Base-by-base conservation (phyloP, 2,113 vertebrate genomes). In the Micromys minutus region DNA sequence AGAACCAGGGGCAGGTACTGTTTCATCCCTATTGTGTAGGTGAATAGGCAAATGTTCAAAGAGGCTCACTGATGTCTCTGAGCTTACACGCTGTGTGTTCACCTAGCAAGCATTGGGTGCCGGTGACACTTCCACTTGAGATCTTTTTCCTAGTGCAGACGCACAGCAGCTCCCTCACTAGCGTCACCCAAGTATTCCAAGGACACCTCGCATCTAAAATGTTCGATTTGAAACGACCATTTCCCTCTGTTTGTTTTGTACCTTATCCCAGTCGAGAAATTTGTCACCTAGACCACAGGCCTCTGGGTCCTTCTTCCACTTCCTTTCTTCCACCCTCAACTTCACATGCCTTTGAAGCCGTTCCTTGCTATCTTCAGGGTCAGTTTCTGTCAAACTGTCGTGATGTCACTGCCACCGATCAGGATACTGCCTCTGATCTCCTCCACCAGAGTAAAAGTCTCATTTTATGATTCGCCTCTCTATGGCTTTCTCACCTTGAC, bases 171-270 rank as follows among this genome's bases (percentile, higher is more conserved):
- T 80, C 50, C 24, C 50, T 67, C 55, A 39, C 34, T 31, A 71
- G 21, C 12, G 39, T 39, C 29, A 65, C 36, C 11, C 87, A 16
- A 13, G 26, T 42, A 45, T 88, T 29, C 39, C 57, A 45, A 71
- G 83, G 31, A 16, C 34, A 47, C 12, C 26, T 85, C 4, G 39
- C 29, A 65, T 45, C 57, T 5, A 39, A 50, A 50, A 26, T 4
- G 7, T 61, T 57, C 87, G 55, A 31, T 17, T 15, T 57, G 24
- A 76, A 83, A 26, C 61, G n/a, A 52, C 12, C 2, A 4, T 8
- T 7, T 4, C 0, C 5, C 0, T 36, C 5, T 3, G 9, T 21
- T 2, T 0, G 39, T 55, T 84, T 45, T 31, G 39, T 4, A 19
- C 5, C 36, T 11, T 0, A 2, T 75, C 39, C 65, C 36, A 26